A percentile compares a stretch with the other conserved stretches of the same genome.
Evolutionary conservation across 2,797 vertebrate species (phyloP).

Genomic region (Vireo griseus): DNA sequence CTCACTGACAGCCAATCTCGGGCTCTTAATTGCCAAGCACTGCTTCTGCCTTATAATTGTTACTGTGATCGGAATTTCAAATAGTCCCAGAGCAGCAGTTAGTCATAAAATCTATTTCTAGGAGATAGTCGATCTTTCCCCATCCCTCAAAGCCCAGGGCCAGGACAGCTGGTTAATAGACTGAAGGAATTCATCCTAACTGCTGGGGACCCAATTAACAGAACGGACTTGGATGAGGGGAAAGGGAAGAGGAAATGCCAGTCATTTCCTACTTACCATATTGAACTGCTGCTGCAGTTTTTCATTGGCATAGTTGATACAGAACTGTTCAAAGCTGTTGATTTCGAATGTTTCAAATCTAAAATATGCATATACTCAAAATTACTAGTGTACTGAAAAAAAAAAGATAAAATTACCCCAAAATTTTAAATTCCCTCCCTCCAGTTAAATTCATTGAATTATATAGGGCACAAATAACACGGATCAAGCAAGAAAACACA

Average conservation of each 20-base stretch:
- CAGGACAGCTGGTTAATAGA: constrained; percentile 43
- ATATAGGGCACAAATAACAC: not conserved
- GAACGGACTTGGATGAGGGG: constrained; percentile 5
- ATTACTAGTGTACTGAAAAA: not conserved
- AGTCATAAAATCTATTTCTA: constrained; percentile 59
- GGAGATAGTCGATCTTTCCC: constrained; percentile 1
- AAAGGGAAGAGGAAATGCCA: constrained; percentile 50
- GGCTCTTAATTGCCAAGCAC: constrained; percentile 18
- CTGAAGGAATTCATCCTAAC: constrained; percentile 40
- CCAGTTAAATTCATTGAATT: not conserved
- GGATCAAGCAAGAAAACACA: not conserved
- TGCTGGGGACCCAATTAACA: constrained; percentile 46
- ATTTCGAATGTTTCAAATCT: constrained; percentile 99
- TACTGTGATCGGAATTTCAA: constrained; percentile 57
- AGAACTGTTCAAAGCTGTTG: constrained; percentile 99
- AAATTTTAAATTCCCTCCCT: not conserved
- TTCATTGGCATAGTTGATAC: constrained; percentile 98
- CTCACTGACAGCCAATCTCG: not conserved
- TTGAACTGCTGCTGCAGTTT: constrained; percentile 99
- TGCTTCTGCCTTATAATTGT: constrained; percentile 38
- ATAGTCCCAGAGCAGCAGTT: constrained; percentile 43
- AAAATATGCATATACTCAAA: constrained; percentile 43
- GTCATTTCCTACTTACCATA: constrained; percentile 86
- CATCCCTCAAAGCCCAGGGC: not conserved
- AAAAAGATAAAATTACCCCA: not conserved